Base-by-base conservation (phyloP, 2,113 vertebrate species). In the Tetraodon nigroviridis region DNA sequence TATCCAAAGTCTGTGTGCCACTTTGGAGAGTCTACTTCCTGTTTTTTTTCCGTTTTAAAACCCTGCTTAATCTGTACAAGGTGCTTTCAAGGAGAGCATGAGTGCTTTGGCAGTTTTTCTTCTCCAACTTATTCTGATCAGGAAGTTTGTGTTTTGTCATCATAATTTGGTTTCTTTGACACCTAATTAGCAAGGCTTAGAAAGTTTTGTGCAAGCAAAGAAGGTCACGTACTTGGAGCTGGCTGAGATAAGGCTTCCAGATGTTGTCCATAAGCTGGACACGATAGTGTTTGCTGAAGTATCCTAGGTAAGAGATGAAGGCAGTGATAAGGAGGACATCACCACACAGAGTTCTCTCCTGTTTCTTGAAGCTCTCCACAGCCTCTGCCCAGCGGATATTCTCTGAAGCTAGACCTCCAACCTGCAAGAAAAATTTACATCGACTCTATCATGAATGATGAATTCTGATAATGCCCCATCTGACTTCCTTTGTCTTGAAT, bases 281-380 rank as follows among this genome's bases (percentile, higher is more conserved):
- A 12, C 96, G 89, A 74, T 94, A 99, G 73, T 66, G 89, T 67
- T 87, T 94, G 32, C 92, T 95, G 83, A 98, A 98, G 84, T 96
- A 99, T 5, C 97, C 96, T 45, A 98, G 83, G 87, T 99, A 98
- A 13, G 96, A 98, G 55, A 98, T 71, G 1, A 98, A 99, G 67
- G 95, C 93, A 0, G 95, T 93, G 19, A 83, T 84, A 58, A 99
- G 90, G 48, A 98, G 85, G 60, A 98, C 85, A 1, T 98, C 96
- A 12, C 96, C 97, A 58, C 95, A 98, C 20, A 98, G 80, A 0
- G 90, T 96, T 58, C 85, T 92, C 85, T 93, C 91, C 76, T 95
- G 95, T 16, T 76, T 80, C 56, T 75, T 90, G 73, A 98, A 94
- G 73, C 64, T 89, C 71, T 90, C 78, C 51, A 97, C 87, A 0